phyloP scores from a whole-genome alignment of 2,113 vertebrate genomes.

The Regulus satrapa region DNA sequence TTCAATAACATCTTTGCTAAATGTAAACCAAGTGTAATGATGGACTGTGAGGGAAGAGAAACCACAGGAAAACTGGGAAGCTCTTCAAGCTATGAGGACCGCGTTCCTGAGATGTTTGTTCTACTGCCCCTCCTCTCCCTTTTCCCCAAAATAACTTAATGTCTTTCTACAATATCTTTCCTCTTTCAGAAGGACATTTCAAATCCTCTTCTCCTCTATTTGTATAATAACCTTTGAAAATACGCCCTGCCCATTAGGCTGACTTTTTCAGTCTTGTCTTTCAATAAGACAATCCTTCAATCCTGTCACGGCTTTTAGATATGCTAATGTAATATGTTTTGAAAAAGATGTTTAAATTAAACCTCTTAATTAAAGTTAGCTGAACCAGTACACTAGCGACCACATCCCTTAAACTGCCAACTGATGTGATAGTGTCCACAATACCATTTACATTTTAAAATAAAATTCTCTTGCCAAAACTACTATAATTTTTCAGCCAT shows the following conservation, averaged over 20 bases:
- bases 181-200: neutral
- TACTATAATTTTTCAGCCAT: neutral
- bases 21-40: neutral
- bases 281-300: neutral
- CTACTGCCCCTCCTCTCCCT: neutral
- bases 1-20: neutral
- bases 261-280: neutral
- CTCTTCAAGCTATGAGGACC: neutral
- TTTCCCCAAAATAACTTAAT: neutral
- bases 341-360: constrained; percentile 14
- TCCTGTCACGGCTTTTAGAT: neutral
- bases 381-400: neutral
- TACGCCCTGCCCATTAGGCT: neutral
- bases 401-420: neutral
- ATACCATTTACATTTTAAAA: neutral
- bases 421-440: neutral
- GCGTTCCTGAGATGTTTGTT: neutral
- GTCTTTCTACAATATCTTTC: neutral
- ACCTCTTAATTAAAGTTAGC: neutral
- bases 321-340: constrained; percentile 2
- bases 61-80: neutral
- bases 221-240: neutral
- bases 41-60: neutral
- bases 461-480: neutral
- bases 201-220: neutral